A percentile compares a stretch with the other conserved stretches of the same genome.
phyloP scores from a whole-genome alignment of 2,888 invertebrate genomes.

The Horisme vitalbata region DNA sequence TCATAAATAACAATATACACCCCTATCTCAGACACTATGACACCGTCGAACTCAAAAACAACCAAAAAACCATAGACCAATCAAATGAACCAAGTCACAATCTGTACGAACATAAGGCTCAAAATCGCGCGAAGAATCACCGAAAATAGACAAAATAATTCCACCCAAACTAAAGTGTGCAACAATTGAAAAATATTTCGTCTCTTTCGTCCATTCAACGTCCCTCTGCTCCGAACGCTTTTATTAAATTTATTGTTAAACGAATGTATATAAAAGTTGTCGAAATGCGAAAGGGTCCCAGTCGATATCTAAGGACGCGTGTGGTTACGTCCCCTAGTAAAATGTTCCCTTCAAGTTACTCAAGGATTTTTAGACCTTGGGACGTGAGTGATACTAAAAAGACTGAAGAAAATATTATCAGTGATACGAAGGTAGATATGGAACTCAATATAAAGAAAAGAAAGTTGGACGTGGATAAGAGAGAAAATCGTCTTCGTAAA shows the following conservation, averaged over 20 bases:
- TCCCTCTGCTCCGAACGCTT: constrained; percentile 74
- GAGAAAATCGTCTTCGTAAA: constrained; percentile 71
- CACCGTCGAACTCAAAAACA: constrained; percentile 41
- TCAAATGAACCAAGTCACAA: constrained; percentile 35
- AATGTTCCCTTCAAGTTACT: constrained; percentile 70
- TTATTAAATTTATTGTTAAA: constrained; percentile 82
- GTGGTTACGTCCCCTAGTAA: constrained; percentile 53
- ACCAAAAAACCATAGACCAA: constrained; percentile 32
- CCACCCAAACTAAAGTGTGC: constrained; percentile 62
- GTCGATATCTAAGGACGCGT: constrained; percentile 60
- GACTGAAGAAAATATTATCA: constrained; percentile 25
- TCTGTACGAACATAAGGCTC: constrained; percentile 29
- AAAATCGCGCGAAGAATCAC: constrained; percentile 26
- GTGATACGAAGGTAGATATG: constrained; percentile 40
- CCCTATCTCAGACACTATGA: constrained; percentile 78
- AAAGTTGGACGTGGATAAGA: constrained; percentile 53
- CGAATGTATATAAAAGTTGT: constrained; percentile 81
- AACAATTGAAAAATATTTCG: constrained; percentile 82
- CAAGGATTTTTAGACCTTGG: constrained; percentile 85
- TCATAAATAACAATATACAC: constrained; percentile 83
- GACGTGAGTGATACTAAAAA: constrained; percentile 71
- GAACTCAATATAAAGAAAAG: constrained; percentile 50
- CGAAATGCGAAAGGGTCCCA: constrained; percentile 73
- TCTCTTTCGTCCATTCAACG: constrained; percentile 78
- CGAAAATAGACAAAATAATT: constrained; percentile 39